phyloP scores from a whole-genome alignment of 2,797 vertebrate genomes.

The Gephyroberyx darwinii region DNA sequence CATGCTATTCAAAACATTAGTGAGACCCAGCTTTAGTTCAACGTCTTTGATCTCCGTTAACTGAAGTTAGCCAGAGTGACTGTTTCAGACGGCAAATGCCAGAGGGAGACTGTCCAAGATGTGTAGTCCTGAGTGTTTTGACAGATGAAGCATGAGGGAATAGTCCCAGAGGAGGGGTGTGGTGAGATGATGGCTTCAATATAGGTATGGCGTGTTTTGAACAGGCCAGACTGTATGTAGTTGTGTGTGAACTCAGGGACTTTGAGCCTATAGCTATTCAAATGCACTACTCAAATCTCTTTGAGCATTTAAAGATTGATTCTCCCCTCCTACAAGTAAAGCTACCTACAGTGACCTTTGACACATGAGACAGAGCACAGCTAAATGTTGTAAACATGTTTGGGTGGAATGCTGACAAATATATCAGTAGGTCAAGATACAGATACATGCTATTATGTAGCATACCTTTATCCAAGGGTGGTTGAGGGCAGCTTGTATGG shows the following conservation, averaged over 20 bases:
- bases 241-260: conserved; percentile 16
- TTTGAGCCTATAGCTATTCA: conserved; percentile 5
- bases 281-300: conserved; percentile 7
- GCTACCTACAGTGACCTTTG: neutral
- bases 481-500: conserved; percentile 89
- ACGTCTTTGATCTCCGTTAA: neutral
- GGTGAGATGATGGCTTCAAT: conserved; percentile 20
- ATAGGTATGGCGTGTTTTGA: conserved; percentile 11
- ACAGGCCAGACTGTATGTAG: conserved; percentile 6
- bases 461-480: conserved; percentile 97
- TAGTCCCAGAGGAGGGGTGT: conserved; percentile 17
- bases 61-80: neutral
- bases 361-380: neutral
- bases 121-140: conserved; percentile 16
- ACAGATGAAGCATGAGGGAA: conserved; percentile 13
- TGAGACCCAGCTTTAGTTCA: conserved; percentile 16
- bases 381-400: conserved; percentile 1
- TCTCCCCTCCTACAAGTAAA: conserved; percentile 1
- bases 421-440: conserved; percentile 10
- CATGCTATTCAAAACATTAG: conserved; percentile 52
- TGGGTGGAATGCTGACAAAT: conserved; percentile 4
- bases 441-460: conserved; percentile 56
- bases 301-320: conserved; percentile 17
- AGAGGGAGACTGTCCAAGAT: conserved; percentile 1
- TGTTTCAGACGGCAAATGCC: neutral